Evolutionary conservation across 2,797 vertebrate genomes (phyloP), one percentile per base, ranked within the genome.

Genomic region (Lacerta agilis): DNA sequence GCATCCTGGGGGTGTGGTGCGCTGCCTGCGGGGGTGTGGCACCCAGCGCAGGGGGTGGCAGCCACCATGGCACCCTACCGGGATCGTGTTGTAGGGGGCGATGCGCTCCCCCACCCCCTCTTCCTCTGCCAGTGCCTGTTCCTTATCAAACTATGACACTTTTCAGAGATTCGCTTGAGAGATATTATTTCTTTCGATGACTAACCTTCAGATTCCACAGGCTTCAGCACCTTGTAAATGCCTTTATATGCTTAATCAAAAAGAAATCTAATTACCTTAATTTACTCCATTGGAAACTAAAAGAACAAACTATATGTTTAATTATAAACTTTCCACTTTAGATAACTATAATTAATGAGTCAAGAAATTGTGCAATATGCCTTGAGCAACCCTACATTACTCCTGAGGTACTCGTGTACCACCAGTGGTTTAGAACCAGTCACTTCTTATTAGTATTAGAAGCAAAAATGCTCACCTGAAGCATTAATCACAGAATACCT

Each of bases 331-430:
- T 96, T 96, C 95, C 95, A 95, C 96, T 96, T 90, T 69, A 94
- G 96, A 96, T 96, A 96, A 94, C 94, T 95, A 92, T 96, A 97
- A 97, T 97, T 97, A 97, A 97, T 96, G 96, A 97, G 94, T 95
- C 95, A 86, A 95, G 90, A 95, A 96, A 94, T 94, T 92, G 76
- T 72, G 95, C 91, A 94, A 90, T 92, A 89, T 91, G 95, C 96
- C 96, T 91, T 64, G 79, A 96, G 96, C 94, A 96, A 88, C 94
- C 95, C 92, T 94, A 92, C 93, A 95, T 96, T 96, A 93, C 96
- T 96, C 95, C 91, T 64, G 94, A 96, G 96, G 92, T 95, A 91
- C 92, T 90, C 36, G 18, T 87, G 95, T 83, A 89, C 93, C 76
- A 83, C 89, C 82, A 86, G 17, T 0, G 27, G 86, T 92, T 92